Base-by-base conservation (phyloP, 2,113 vertebrate genomes). In the Coturnix japonica region DNA sequence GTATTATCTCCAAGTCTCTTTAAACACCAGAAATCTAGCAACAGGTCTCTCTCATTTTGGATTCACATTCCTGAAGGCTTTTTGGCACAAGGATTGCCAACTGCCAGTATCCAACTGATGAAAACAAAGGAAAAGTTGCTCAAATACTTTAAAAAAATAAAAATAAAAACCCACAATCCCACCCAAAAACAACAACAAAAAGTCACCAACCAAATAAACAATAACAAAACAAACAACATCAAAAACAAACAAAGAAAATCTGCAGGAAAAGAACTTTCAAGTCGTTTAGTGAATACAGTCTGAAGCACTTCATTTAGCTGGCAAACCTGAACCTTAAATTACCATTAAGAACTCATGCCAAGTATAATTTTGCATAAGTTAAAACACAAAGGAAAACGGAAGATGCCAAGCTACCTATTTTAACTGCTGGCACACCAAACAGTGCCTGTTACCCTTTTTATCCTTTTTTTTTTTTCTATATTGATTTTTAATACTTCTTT, bases 81-180 rank as follows among this genome's bases (percentile, higher is more conserved):
- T 93, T 91, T 72, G 37, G 43, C 46, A 74, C 3, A 76, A 33
- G 74, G 20, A 91, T 21, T 71, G 30, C 60, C 83, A 96, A 91
- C 28, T 94, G 74, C 41, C 53, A 92, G 64, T 49, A 91, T 30
- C 30, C 88, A 89, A 39, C 74, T 79, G n/a, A 31, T 16, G 12
- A 92, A 96, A 94, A 87, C 22, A 33, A 83, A 18, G 2, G 54
- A 72, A 82, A 92, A 94, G 72, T 33, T 81, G 44, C 20, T 85
- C 74, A 87, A 92, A 41, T 47, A 56, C 2, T 56, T 86, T 78
- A 19, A 7, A 5, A 46, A 41, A 41, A 37, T 37, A 8, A 53
- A 41, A 81, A 64, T 30, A 19, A 6, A 35, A 59, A 44, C 12
- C 26, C 51, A 54, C 39, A 37, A 10, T 8, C 53, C 8, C 15